phyloP scores from a whole-genome alignment of 2,888 invertebrate species.

The Strigamia crassipes region DNA sequence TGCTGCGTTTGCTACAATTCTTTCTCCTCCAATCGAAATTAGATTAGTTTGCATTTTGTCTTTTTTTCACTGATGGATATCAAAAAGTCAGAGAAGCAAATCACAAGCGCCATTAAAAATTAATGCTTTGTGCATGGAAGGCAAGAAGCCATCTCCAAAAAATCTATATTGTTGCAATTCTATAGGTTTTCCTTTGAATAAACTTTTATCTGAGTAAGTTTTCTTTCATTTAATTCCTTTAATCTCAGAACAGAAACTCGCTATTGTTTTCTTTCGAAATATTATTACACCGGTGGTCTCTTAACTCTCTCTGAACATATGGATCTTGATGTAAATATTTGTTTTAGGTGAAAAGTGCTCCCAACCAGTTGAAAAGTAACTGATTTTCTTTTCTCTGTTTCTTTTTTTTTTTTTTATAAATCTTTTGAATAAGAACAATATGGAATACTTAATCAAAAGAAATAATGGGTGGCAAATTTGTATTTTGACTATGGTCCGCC shows the following conservation, averaged over 20 bases:
- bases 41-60: constrained; percentile 35
- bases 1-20: constrained; percentile 2
- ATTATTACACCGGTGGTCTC: too few species aligned
- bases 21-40: not conserved
- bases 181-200: not conserved
- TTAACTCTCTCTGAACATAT: too few species aligned
- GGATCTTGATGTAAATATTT: too few species aligned
- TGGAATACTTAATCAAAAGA: too few species aligned
- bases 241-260: too few species aligned
- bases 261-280: not conserved
- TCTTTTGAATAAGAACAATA: too few species aligned
- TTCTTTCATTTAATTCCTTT: not conserved
- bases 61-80: not conserved
- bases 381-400: too few species aligned
- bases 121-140: constrained; percentile 1
- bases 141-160: not conserved
- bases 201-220: not conserved
- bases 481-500: too few species aligned
- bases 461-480: too few species aligned
- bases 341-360: too few species aligned
- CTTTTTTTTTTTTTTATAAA: too few species aligned
- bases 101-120: constrained; percentile 18
- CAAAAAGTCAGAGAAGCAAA: constrained; percentile 31
- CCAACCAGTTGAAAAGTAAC: too few species aligned
- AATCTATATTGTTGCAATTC: constrained; percentile 1